Percentiles rank a stretch among this genome's conserved stretches.
phyloP scores from a whole-genome alignment of 2,888 invertebrate genomes.

The Leptopilina syphax region DNA sequence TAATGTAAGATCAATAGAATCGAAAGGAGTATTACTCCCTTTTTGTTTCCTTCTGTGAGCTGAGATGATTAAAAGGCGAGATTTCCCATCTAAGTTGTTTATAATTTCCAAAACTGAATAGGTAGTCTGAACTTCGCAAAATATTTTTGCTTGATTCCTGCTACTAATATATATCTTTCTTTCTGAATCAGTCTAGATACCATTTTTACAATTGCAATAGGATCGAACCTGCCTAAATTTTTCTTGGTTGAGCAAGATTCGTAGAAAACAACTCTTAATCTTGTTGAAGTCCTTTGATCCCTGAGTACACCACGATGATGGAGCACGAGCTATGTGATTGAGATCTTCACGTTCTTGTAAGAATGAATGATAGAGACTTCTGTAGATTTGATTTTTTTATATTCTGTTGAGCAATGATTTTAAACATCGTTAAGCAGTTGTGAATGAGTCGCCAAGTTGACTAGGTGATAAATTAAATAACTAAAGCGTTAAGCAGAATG shows the following conservation, averaged over 20 bases:
- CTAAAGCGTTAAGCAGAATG: neutral
- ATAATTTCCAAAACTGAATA: too few relatives aligned
- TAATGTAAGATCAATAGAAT: too few relatives aligned
- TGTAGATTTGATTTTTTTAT: neutral
- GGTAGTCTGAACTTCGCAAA: too few relatives aligned
- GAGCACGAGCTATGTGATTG: neutral
- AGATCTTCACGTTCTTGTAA: neutral
- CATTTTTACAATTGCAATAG: too few relatives aligned
- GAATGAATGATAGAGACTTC: neutral
- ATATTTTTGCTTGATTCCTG: too few relatives aligned
- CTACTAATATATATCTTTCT: too few relatives aligned
- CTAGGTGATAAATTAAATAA: neutral
- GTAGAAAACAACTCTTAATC: conserved; percentile 63
- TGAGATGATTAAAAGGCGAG: too few relatives aligned
- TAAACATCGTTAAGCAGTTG: neutral
- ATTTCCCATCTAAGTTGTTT: too few relatives aligned
- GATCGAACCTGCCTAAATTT: too few relatives aligned
- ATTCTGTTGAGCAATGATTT: neutral
- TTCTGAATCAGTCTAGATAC: too few relatives aligned
- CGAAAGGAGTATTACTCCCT: too few relatives aligned
- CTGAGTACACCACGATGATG: conserved; percentile 65
- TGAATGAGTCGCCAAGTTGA: neutral
- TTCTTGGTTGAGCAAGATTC: conserved; percentile 55
- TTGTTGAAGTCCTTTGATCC: conserved; percentile 63
- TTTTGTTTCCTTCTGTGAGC: too few relatives aligned